phyloP scores from a whole-genome alignment of 2,113 vertebrate genomes.

The Pseudorasbora parva region DNA sequence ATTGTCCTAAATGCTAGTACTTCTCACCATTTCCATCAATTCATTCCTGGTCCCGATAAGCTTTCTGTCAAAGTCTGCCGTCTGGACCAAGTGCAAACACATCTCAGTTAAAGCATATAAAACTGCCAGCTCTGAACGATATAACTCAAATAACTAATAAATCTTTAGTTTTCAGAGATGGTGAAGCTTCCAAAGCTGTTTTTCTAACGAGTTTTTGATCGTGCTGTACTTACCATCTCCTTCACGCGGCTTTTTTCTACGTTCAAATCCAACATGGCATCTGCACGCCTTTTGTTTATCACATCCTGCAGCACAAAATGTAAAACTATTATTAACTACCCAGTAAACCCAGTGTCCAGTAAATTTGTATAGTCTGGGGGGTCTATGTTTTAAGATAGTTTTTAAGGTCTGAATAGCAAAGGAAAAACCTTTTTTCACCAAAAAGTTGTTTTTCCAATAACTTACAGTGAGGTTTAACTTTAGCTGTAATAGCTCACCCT shows the following conservation, averaged over 20 bases:
- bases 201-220: not conserved
- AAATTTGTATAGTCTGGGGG: not conserved
- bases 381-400: too few species aligned
- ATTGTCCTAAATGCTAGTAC: slow-evolving; percentile 41
- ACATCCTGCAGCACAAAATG: slow-evolving; percentile 80
- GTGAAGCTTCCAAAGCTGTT: not conserved
- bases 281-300: slow-evolving; percentile 86
- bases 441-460: slow-evolving; percentile 23
- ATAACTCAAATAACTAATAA: not conserved
- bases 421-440: not conserved
- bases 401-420: not conserved
- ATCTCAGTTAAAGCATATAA: not conserved
- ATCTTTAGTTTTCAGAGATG: not conserved
- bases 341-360: not conserved
- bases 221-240: slow-evolving; percentile 84
- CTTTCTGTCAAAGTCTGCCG: slow-evolving; percentile 85
- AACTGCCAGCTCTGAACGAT: not conserved
- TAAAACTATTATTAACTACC: not conserved
- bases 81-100: slow-evolving; percentile 71
- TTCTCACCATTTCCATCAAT: slow-evolving; percentile 88
- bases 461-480: slow-evolving; percentile 89
- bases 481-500: slow-evolving; percentile 86
- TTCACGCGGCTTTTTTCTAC: slow-evolving; percentile 91
- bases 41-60: slow-evolving; percentile 86
- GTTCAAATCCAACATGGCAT: slow-evolving; percentile 87